phyloP scores from a whole-genome alignment of 2,888 invertebrate species.

The Scaptomyza tumidula region DNA sequence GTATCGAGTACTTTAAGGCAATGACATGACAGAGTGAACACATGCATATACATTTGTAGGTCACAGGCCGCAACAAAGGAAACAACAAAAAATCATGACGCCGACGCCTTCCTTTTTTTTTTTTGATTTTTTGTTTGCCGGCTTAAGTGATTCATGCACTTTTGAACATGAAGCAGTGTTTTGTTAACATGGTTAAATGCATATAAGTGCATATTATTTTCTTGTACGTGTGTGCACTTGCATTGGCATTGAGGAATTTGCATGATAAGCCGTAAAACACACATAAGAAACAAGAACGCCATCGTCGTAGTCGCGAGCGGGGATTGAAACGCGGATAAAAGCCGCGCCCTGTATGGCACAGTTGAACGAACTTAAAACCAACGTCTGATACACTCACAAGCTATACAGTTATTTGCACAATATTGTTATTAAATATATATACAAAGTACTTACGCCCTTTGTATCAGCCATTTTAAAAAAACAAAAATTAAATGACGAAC shows the following conservation, averaged over 20 bases:
- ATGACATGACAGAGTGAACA: slow-evolving; percentile 38
- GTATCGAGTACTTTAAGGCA: slow-evolving; percentile 33
- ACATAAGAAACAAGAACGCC: slow-evolving; percentile 45
- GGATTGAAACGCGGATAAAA: slow-evolving; percentile 39
- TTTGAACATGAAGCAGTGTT: slow-evolving; percentile 17
- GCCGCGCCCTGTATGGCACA: slow-evolving; percentile 42
- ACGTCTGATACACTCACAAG: not conserved
- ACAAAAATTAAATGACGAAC: slow-evolving; percentile 75
- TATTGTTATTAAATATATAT: slow-evolving; percentile 16
- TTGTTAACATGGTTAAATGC: slow-evolving; percentile 17
- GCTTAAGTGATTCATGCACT: slow-evolving; percentile 53
- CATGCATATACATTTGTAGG: slow-evolving; percentile 38
- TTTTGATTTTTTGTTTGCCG: slow-evolving; percentile 33
- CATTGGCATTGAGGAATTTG: slow-evolving; percentile 45
- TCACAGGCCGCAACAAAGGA: slow-evolving; percentile 59
- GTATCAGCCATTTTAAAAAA: slow-evolving; percentile 81
- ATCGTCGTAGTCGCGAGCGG: slow-evolving; percentile 30
- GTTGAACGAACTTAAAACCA: not conserved
- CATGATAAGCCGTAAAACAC: slow-evolving; percentile 57
- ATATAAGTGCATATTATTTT: slow-evolving; percentile 3
- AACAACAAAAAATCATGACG: slow-evolving; percentile 23
- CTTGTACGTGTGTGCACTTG: slow-evolving; percentile 18
- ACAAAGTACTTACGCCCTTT: slow-evolving; percentile 78
- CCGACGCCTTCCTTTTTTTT: slow-evolving; percentile 37
- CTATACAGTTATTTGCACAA: slow-evolving; percentile 2